phyloP scores from a whole-genome alignment of 2,888 invertebrate species.

The Rhamphomyia laevipes region DNA sequence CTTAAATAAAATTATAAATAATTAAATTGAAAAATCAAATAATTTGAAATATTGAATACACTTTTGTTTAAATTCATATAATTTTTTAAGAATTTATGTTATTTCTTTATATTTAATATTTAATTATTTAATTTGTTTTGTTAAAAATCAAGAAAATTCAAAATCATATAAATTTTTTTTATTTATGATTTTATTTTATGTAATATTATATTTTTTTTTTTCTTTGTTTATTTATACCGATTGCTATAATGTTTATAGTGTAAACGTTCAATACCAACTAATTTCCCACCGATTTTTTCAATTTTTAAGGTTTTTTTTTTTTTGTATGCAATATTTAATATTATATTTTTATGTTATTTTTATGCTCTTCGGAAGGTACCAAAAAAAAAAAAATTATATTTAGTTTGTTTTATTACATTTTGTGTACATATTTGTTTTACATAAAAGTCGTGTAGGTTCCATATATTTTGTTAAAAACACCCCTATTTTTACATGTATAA shows the following conservation, averaged over 20 bases:
- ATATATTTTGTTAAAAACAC: conserved; percentile 10
- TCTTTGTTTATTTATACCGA: background rate
- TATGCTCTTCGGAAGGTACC: conserved; percentile 4
- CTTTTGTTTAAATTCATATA: no score
- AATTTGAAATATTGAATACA: no score
- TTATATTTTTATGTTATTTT: conserved; percentile 13
- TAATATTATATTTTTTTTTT: no score
- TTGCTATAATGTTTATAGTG: conserved; percentile 6
- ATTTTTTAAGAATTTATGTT: no score
- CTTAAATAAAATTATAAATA: no score
- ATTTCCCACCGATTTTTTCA: conserved; percentile 17
- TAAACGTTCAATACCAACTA: conserved; percentile 19
- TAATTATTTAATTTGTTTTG: no score
- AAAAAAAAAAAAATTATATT: no score
- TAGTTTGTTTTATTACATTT: conserved; percentile 8
- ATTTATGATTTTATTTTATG: conserved; percentile 6
- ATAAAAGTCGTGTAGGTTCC: conserved; percentile 10
- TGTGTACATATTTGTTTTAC: conserved; percentile 7
- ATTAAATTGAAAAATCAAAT: no score
- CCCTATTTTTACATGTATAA: no score
- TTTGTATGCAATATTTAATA: no score
- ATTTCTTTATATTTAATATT: no score
- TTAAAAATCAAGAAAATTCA: background rate
- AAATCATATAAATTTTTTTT: conserved; percentile 5
- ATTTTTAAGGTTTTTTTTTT: background rate